Evolutionary conservation across 2,888 invertebrate genomes (phyloP), one percentile per base, ranked within the genome.

Genomic region (Uropetala carovei): DNA sequence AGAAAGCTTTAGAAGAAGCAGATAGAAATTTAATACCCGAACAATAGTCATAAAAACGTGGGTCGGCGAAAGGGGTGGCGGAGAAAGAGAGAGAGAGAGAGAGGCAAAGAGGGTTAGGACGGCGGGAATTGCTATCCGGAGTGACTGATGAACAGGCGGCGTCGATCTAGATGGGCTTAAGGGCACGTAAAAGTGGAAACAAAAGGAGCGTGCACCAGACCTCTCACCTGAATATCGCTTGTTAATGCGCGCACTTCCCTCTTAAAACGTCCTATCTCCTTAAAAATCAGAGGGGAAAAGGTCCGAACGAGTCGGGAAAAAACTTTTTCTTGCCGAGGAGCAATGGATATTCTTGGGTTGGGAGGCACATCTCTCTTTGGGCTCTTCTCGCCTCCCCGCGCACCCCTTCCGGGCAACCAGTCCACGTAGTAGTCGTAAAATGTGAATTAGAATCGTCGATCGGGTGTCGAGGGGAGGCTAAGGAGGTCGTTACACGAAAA

Each of bases 141-240:
- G 10, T 11, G 82, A 27, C 82, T 43, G 2, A 13, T 82, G 30
- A 82, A 11, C 82, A 82, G 14, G 30, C 82, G 16, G 30, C 30
- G 82, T 82, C 82, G 11, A 82, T 82, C 82, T 16, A 82, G 82
- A 82, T 82, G 30, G 82, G 43, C 82, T 82, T 30, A 5, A 43
- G 82, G 82, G 82, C 75, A 75, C n/a, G n/a, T n/a, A 82, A 82
- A 30, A 82, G 43, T 43, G 82, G 82, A 27, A 30, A 82, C 82
- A 7, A 5, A 13, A 82, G 30, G 43, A 82, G 82, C 30, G 82
- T 10, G 30, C 30, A 14, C 82, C 7, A 43, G 43, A 10, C 30
- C 30, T 82, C 82, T 82, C 30, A 82, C 82, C 30, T 82, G 82
- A 82, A 82, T 13, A 82, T 30, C 82, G 27, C 82, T 13, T 30